Evolutionary conservation across 2,113 vertebrate species (phyloP), one percentile per base, ranked within the genome.

Genomic region (Onychorhynchus coronatus): DNA sequence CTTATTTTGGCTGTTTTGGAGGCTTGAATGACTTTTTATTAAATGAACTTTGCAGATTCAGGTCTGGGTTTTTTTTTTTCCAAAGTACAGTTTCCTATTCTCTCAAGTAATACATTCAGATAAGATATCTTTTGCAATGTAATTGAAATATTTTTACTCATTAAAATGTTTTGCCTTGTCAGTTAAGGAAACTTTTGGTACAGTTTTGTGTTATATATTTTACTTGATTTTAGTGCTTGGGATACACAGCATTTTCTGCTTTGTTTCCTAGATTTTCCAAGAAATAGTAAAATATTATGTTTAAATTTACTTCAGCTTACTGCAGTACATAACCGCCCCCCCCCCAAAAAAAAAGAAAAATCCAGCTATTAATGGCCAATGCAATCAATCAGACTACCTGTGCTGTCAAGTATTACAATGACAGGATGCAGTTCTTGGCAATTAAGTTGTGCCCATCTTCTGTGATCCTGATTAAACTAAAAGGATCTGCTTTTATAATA

Each of bases 1-100:
- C 63, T 73, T 77, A 46, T 58, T 85, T 72, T 22, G 77, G 11
- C 12, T 58, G 2, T 23, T 94, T 80, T 77, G 41, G 24, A 86
- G 10, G 9, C 12, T 50, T 47, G 11, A 21, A 37, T 77, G n/a
- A 42, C 16, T 84, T 94, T 85, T 70, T 80, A 44, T 62, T 71
- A 52, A 39, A 59, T 77, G 39, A 95, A 75, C 24, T 74, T 90
- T 81, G 12, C 20, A 88, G 75, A 77, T 53, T 55, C 9, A 35
- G 50, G 19, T 91, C 39, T 63, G 3, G 1, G 0, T n/a, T n/a
- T 41, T 0, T n/a, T 52, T 89, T 46, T 35, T 72, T 6, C 27
- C 33, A 41, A 89, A 53, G 8, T 72, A 37, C 8, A 42, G 8
- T 65, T 85, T 56, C 35, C 9, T 67, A 25, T 24, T 62, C 35